Base-by-base conservation (phyloP, 92 coral and sea anemone species). In the Parazoanthus swiftii region DNA sequence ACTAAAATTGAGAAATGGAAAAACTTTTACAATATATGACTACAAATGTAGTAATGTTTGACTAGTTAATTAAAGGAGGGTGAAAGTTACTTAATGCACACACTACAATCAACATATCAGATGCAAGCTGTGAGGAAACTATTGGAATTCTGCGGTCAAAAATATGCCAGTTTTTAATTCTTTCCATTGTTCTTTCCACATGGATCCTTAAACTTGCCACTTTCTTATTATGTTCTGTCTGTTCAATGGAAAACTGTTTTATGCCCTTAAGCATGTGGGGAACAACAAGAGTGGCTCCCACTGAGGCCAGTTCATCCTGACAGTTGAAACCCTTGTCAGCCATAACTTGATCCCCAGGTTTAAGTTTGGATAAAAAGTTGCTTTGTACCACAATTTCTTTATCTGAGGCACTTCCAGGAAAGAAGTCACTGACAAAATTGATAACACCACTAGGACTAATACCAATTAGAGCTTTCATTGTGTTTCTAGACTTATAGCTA, bases 161-260 rank as follows among this genome's bases (percentile, higher is more conserved):
- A 89, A 88, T 88, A 70, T 91, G 93, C 93, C 88, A 91, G 86
- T 91, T 88, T 68, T 91, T 91, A 38, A 81, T 90, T 76, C 93
- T 39, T 90, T 88, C 93, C 93, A 90, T 90, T 20, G 68, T 51
- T 58, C 93, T 82, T 74, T 91, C 91, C 78, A 91, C 93, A 89
- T 91, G 93, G 29, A 88, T 85, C 74, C 93, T 85, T 25, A 91
- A 68, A 85, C 91, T 91, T 44, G 93, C 93, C 26, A 91, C 89
- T 78, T 74, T 89, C 85, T 91, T 92, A 79, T 91, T 91, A 72
- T 91, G 94, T 21, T 89, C 92, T 70, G 94, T 91, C 72, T 91
- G 82, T 86, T 89, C 88, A 1, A 6, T 59, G 9, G 89, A 84
- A 74, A 91, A 91, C 81, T 91, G 93, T 56, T 78, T 70, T 3